phyloP scores from a whole-genome alignment of 2,113 vertebrate genomes.

The Galbula dea region DNA sequence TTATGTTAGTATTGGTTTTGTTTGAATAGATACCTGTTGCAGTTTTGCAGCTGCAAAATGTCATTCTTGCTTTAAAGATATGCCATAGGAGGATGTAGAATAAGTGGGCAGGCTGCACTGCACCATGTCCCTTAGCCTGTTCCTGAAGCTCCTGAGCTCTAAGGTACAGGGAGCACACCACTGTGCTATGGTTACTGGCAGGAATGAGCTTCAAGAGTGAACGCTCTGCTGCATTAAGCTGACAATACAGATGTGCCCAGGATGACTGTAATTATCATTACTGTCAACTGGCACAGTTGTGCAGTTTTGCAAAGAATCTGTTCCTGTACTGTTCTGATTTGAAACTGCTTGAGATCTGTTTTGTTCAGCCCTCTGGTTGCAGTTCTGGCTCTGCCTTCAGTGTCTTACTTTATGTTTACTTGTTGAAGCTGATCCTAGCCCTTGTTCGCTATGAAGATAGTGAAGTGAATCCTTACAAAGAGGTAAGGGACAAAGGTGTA shows the following conservation, averaged over 20 bases:
- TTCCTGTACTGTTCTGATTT: neutral
- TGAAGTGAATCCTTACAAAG: neutral
- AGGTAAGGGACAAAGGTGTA: neutral
- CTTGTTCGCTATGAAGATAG: neutral
- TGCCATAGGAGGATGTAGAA: neutral
- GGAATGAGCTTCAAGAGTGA: neutral
- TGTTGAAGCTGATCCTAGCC: neutral
- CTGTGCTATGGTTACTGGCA: neutral
- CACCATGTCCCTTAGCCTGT: neutral
- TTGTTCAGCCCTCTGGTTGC: neutral
- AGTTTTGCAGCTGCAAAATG: neutral
- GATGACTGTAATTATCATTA: neutral
- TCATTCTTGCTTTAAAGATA: neutral
- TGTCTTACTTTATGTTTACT: neutral
- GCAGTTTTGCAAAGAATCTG: neutral
- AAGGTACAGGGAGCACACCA: neutral
- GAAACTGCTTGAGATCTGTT: neutral
- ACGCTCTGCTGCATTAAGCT: neutral
- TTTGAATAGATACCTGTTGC: neutral
- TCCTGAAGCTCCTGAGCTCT: neutral
- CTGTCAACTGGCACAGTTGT: neutral
- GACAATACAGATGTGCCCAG: neutral
- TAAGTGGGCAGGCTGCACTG: neutral
- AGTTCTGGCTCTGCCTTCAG: neutral
- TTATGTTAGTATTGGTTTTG: neutral